Percentiles rank a stretch among this genome's conserved stretches.
These are phyloP conservation scores for Helicoverpa armigera DNA, from an alignment of 1,140 invertebrate species.

Conservation along the genomic window DNA sequence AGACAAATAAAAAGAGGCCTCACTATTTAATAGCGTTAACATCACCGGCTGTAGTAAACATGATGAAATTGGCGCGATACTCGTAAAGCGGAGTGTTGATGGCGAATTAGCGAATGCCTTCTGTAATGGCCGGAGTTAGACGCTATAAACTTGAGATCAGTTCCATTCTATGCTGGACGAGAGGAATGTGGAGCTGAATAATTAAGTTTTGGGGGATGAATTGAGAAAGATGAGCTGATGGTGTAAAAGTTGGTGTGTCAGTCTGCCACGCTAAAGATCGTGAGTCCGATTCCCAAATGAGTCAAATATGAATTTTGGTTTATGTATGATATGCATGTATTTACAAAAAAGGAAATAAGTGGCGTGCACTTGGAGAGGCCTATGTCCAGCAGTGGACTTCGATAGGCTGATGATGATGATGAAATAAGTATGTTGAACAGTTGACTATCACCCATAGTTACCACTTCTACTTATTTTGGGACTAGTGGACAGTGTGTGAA, in stretches of 20 bases:
- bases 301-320: too few relatives aligned
- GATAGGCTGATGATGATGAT: too few relatives aligned
- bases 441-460: too few relatives aligned
- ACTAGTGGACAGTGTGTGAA: too few relatives aligned
- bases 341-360: too few relatives aligned
- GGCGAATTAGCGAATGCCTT: conserved; percentile 40
- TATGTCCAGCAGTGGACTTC: too few relatives aligned
- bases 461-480: too few relatives aligned
- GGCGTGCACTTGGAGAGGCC: too few relatives aligned
- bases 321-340: too few relatives aligned
- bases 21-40: conserved; percentile 39
- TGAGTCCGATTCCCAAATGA: too few relatives aligned
- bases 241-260: background rate
- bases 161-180: conserved; percentile 22
- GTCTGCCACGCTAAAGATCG: too few relatives aligned
- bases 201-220: background rate
- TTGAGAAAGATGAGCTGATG: background rate
- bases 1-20: conserved; percentile 20
- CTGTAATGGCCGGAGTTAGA: conserved; percentile 25
- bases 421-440: too few relatives aligned
- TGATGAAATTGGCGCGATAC: conserved; percentile 30
- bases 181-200: background rate
- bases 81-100: conserved; percentile 39
- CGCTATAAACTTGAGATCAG: conserved; percentile 19
- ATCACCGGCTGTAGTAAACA: conserved; percentile 37